Base-by-base conservation (phyloP, 92 coral and sea anemone species). In the Palythoa heliodiscus region DNA sequence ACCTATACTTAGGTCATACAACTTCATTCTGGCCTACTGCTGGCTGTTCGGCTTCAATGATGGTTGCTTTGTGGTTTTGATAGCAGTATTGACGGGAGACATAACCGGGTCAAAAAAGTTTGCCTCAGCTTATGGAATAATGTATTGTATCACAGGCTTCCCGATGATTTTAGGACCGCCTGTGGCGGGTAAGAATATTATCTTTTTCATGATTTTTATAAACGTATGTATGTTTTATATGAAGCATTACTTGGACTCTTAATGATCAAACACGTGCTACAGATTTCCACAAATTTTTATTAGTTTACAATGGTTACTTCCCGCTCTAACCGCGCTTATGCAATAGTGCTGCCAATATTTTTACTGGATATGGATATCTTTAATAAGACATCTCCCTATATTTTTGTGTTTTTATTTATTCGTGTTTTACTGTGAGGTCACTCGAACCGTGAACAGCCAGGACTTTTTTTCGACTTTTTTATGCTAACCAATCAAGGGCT, bases 111-210 rank as follows among this genome's bases (percentile, higher is more conserved):
- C 73, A 25, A 35, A 82, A 11, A 90, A 85, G 74, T 68, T 90
- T 70, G 82, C 95, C n/a, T 75, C 95, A 4, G 95, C 95, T 2
- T 87, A 90, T 70, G 95, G 93, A 7, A 84, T 92, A 54, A 73
- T 92, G 22, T 90, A 90, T 75, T 83, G 81, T 60, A 82, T 91
- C 16, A 84, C 91, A 73, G 91, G 91, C 4, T 82, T 86, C 35
- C 93, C 95, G 58, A 61, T 90, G 63, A 90, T 87, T 83, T 70
- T 87, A 19, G 95, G 95, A 15, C 86, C 95, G 1, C 90, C 87
- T 3, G 86, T 92, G 38, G 95, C 95, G 77, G 95, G 95, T 92
- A 86, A 25, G 73, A 11, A 64, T 4, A 5, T 15, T 4, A 58
- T 19, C 17, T 14, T 19, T 57, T 57, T 11, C 64, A 11, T 2